Evolutionary conservation across 1,140 invertebrate genomes (phyloP).

Genomic region (Drosophila melanica): DNA sequence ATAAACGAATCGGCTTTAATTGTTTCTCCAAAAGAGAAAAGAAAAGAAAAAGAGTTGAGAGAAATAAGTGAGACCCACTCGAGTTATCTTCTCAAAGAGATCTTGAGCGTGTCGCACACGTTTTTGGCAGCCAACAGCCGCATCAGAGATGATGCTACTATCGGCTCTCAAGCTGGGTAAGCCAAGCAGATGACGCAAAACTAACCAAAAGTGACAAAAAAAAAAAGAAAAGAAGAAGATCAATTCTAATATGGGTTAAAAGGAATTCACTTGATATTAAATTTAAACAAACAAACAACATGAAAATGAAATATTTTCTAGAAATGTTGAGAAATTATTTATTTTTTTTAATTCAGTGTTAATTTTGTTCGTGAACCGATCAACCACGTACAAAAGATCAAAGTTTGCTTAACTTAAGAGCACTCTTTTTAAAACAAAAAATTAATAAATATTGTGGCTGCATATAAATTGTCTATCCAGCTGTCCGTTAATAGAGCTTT

Average conservation of each 20-base stretch:
- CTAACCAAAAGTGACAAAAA: neutral
- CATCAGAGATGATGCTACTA: slow-evolving; percentile 81
- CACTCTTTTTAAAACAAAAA: neutral
- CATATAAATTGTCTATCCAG: neutral
- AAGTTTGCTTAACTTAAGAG: no score
- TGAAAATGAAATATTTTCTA: no score
- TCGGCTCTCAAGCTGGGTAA: slow-evolving; percentile 83
- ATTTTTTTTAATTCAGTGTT: no score
- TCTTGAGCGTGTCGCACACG: slow-evolving; percentile 28
- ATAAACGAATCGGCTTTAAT: neutral
- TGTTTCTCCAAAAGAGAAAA: slow-evolving; percentile 7
- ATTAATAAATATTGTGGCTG: neutral
- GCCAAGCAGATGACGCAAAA: slow-evolving; percentile 25
- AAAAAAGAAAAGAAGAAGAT: neutral
- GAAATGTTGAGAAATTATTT: no score
- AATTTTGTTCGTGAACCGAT: no score
- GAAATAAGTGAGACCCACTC: slow-evolving; percentile 22
- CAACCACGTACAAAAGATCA: no score
- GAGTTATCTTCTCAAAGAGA: slow-evolving; percentile 34
- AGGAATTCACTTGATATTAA: no score
- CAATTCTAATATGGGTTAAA: neutral
- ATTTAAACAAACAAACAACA: no score
- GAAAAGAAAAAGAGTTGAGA: slow-evolving; percentile 18
- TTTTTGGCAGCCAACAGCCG: slow-evolving; percentile 19
- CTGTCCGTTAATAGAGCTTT: neutral